These are phyloP conservation scores for Amblyjoppa fuscipennis DNA, from an alignment of 2,888 invertebrate species.

Conservation along the genomic window DNA sequence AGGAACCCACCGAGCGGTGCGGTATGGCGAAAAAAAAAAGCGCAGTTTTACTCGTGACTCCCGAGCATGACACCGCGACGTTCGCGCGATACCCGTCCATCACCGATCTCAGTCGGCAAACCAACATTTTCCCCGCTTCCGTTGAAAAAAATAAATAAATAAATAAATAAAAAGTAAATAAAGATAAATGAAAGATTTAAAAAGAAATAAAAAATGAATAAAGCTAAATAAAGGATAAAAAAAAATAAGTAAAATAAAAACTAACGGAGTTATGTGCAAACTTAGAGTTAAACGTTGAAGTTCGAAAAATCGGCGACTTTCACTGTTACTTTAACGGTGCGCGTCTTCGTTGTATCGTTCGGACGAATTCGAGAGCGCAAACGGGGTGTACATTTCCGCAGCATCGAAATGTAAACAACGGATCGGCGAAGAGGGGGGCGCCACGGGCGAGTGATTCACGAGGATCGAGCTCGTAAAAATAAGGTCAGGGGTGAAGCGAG, in stretches of 20 bases:
- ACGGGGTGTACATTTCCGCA: background rate
- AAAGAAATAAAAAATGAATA: too few relatives aligned
- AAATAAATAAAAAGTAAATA: background rate
- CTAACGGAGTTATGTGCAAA: background rate
- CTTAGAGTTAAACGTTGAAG: background rate
- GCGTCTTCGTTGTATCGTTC: background rate
- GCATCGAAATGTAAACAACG: background rate
- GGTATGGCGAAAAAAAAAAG: slow-evolving; percentile 58
- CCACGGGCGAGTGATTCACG: background rate
- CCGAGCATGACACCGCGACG: slow-evolving; percentile 52
- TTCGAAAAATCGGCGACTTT: background rate
- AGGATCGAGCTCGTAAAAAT: background rate
- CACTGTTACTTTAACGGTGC: too few relatives aligned
- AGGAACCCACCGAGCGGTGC: slow-evolving; percentile 46
- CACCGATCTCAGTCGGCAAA: background rate
- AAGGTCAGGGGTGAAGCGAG: slow-evolving; percentile 25
- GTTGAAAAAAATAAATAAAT: background rate
- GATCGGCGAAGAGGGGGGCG: background rate
- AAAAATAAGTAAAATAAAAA: too few relatives aligned
- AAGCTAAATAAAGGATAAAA: too few relatives aligned
- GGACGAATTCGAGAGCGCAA: background rate
- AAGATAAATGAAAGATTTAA: too few relatives aligned
- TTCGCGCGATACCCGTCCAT: background rate
- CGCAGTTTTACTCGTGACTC: slow-evolving; percentile 63
- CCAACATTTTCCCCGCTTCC: background rate